Percentiles rank a stretch among this genome's conserved stretches.
These are phyloP conservation scores for Globodera ellingtonae DNA, from an alignment of 1,140 invertebrate genomes.

Conservation along the genomic window DNA sequence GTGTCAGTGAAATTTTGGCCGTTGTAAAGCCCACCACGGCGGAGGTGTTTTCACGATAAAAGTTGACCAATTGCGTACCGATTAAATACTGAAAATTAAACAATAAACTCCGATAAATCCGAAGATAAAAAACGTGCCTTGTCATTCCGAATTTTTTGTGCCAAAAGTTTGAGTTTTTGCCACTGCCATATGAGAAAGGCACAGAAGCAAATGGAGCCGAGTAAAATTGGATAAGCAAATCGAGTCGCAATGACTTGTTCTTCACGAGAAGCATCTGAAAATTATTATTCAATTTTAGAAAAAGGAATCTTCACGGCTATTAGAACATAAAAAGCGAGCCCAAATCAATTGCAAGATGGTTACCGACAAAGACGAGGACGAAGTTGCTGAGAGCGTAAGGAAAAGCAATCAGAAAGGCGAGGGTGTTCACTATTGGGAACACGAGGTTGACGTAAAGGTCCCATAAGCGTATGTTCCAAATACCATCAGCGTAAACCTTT, in stretches of 20 bases:
- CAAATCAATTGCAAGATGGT: neutral
- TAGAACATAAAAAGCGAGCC: neutral
- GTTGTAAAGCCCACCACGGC: neutral
- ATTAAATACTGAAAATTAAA: slow-evolving; percentile 19
- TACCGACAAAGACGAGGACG: slow-evolving; percentile 43
- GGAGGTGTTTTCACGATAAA: slow-evolving; percentile 49
- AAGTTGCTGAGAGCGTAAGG: slow-evolving; percentile 49
- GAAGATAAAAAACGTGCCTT: slow-evolving; percentile 70
- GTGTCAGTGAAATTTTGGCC: neutral
- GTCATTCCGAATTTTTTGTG: slow-evolving; percentile 98
- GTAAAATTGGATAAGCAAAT: slow-evolving; percentile 85
- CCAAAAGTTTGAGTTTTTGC: slow-evolving; percentile 86
- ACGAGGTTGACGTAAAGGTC: slow-evolving; percentile 83
- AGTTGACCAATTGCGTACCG: slow-evolving; percentile 86
- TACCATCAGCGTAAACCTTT: slow-evolving; percentile 79
- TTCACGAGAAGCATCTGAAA: slow-evolving; percentile 68
- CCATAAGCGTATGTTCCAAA: slow-evolving; percentile 85
- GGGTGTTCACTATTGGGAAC: slow-evolving; percentile 78
- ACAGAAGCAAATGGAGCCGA: slow-evolving; percentile 74
- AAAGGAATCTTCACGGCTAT: neutral
- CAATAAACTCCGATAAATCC: neutral
- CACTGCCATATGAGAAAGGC: slow-evolving; percentile 78
- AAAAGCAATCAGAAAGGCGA: slow-evolving; percentile 53
- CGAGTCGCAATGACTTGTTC: slow-evolving; percentile 78
- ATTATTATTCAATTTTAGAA: neutral